Evolutionary conservation across 2,113 vertebrate species (phyloP), one percentile per base, ranked within the genome.

Genomic region (Albula glossodonta): DNA sequence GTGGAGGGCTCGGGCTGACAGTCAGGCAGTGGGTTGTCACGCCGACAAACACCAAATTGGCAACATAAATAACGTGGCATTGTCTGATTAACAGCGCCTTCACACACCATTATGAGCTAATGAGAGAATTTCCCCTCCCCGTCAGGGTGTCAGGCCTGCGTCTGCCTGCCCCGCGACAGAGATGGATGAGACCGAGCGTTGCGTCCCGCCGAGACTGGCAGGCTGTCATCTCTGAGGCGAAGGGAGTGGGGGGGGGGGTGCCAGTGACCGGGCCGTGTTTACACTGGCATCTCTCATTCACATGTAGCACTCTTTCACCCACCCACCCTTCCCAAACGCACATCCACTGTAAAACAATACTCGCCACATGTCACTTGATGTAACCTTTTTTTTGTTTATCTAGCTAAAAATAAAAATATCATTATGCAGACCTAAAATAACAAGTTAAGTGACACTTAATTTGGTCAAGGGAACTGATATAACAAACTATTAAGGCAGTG

Each of bases 41-140:
- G 82, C 91, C 90, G 91, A 90, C 92, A 94, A 92, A 93, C 89
- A 85, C 91, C 92, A 94, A 94, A 93, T 94, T 95, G 91, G 91
- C 93, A 95, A 93, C 94, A 95, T 95, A 95, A 95, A 93, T 95
- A 93, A 95, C 90, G 91, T 93, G 93, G 92, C 93, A 92, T 86
- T 87, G 87, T 93, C 91, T 95, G 94, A 95, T 95, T 95, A 93
- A 92, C 91, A 91, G 90, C 92, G 92, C 89, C 92, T 94, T 93
- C 92, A 93, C 93, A 93, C 92, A 93, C 93, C 92, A 93, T 95
- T 94, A 95, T 93, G 90, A 90, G 86, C 91, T 94, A 95, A 95
- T 94, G 93, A 94, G 91, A 90, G 89, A 91, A 90, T 90, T 88
- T 88, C 89, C 83, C 85, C 53, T 85, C 80, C 87, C 22, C 15